These are phyloP conservation scores for Pleuronectes platessa DNA, from an alignment of 2,113 vertebrate species.

Conservation along the genomic window DNA sequence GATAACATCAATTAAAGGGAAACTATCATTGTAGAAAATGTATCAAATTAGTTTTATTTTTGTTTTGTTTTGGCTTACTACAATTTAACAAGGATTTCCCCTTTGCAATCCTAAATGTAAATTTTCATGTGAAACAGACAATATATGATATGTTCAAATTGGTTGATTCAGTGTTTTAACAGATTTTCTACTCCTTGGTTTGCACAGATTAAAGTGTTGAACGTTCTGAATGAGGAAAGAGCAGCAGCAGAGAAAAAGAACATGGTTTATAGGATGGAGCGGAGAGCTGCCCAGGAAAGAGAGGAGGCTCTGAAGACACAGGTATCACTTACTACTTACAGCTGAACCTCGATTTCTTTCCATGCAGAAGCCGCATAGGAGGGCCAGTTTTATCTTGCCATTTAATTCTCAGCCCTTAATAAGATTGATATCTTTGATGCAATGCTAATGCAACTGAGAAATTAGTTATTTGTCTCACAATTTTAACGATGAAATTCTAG, in stretches of 20 bases:
- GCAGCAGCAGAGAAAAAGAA: conserved; percentile 85
- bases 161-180: background rate
- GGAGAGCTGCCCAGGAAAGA: conserved; percentile 77
- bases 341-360: background rate
- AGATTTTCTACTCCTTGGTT: background rate
- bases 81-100: no score
- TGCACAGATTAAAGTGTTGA: conserved; percentile 86
- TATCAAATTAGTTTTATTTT: no score
- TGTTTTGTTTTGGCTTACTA: no score
- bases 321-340: conserved; percentile 72
- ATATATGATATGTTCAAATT: background rate
- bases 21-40: no score
- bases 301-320: conserved; percentile 83
- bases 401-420: no score
- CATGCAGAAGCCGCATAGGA: background rate
- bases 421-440: no score
- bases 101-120: background rate
- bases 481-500: no score
- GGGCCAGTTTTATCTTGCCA: no score
- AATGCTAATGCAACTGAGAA: no score
- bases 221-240: conserved; percentile 86
- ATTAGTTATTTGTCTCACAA: no score
- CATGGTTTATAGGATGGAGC: conserved; percentile 85
- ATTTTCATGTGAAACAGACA: no score
- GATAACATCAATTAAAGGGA: no score